A percentile compares a stretch with the other conserved stretches of the same genome.
phyloP scores from a whole-genome alignment of 2,113 vertebrate species.

The Hiodon alosoides region DNA sequence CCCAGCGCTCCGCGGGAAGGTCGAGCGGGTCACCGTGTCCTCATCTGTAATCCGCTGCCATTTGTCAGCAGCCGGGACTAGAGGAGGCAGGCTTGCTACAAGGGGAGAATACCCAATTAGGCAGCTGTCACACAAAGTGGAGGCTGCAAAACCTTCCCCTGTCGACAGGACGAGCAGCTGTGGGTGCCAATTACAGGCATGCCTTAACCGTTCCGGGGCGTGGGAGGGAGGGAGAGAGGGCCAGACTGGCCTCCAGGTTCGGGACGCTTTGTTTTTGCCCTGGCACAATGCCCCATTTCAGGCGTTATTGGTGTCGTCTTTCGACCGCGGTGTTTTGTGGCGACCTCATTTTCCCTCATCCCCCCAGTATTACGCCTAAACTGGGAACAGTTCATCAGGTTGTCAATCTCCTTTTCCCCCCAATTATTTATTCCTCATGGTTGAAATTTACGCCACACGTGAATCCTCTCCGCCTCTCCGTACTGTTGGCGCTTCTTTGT shows the following conservation, averaged over 20 bases:
- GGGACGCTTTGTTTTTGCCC: not conserved
- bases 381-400: too few species aligned
- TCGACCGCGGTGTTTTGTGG: too few species aligned
- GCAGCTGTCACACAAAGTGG: conserved; percentile 91
- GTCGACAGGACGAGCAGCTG: conserved; percentile 83
- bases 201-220: conserved; percentile 81
- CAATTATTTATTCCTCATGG: too few species aligned
- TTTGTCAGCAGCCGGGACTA: conserved; percentile 78
- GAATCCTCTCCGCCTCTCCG: not conserved
- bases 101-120: conserved; percentile 89
- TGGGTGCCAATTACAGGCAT: conserved; percentile 82
- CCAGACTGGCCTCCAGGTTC: not conserved
- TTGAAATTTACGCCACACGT: not conserved
- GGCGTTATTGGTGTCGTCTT: not conserved
- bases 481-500: not conserved
- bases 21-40: conserved; percentile 81
- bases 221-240: conserved; percentile 18
- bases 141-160: conserved; percentile 81
- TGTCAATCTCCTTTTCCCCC: too few species aligned
- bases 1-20: conserved; percentile 69
- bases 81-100: conserved; percentile 77
- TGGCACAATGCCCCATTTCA: not conserved
- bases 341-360: too few species aligned
- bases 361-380: not conserved
- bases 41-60: conserved; percentile 87